These are phyloP conservation scores for Yponomeuta evonymella DNA, from an alignment of 2,888 invertebrate genomes.

Conservation along the genomic window DNA sequence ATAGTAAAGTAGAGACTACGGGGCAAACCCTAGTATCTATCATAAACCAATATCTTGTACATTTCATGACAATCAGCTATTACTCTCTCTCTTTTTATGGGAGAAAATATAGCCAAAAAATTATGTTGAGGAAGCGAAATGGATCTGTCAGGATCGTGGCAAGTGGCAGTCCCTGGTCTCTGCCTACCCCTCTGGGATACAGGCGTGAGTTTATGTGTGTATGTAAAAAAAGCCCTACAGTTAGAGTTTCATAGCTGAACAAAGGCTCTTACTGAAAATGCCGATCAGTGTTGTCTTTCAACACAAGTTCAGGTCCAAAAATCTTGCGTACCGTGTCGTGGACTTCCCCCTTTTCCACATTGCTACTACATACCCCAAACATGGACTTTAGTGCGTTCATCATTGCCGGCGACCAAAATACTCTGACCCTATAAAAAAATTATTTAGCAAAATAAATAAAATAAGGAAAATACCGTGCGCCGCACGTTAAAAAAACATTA, in stretches of 20 bases:
- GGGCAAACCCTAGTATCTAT: too few species aligned
- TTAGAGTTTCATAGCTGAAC: too few species aligned
- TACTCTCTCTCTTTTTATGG: background rate
- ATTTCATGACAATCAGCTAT: background rate
- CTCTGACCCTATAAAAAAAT: background rate
- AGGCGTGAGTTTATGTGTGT: too few species aligned
- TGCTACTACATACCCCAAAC: constrained; percentile 65
- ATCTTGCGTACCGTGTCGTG: constrained; percentile 56
- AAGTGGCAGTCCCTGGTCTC: too few species aligned
- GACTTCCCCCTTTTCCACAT: constrained; percentile 58
- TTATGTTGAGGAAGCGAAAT: too few species aligned
- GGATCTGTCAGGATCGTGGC: too few species aligned
- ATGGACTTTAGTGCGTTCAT: constrained; percentile 65
- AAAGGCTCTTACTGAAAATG: constrained; percentile 45
- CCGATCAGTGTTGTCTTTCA: constrained; percentile 58
- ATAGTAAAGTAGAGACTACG: too few species aligned
- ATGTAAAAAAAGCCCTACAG: too few species aligned
- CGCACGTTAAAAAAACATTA: background rate
- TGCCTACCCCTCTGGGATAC: too few species aligned
- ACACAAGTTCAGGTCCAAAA: constrained; percentile 61
- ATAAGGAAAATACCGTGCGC: background rate
- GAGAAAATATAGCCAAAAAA: too few species aligned
- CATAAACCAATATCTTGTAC: background rate
- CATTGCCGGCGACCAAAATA: constrained; percentile 23
- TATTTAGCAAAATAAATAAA: background rate